Evolutionary conservation across 2,113 vertebrate species (phyloP).

Genomic region (Maccullochella peelii): DNA sequence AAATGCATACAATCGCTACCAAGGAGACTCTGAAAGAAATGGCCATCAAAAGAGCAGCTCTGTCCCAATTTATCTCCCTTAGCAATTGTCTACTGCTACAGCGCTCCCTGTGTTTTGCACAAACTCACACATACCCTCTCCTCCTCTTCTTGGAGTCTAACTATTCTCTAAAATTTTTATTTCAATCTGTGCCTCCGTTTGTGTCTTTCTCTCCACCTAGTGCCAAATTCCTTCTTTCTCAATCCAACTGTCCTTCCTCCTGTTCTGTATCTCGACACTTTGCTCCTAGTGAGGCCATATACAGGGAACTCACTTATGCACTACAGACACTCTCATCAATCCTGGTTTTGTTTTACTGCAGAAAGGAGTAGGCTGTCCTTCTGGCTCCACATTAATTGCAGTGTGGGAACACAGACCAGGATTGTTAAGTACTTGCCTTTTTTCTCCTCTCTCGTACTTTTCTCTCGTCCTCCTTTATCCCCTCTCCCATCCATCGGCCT

Average conservation of each 20-base stretch:
- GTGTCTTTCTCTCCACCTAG: slow-evolving; percentile 31
- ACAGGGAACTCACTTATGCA: slow-evolving; percentile 64
- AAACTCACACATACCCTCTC: slow-evolving; percentile 17
- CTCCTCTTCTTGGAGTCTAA: slow-evolving; percentile 8
- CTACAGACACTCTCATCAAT: slow-evolving; percentile 76
- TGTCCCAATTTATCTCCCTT: slow-evolving; percentile 72
- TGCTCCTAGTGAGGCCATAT: slow-evolving; percentile 47
- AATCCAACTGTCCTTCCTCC: slow-evolving; percentile 29
- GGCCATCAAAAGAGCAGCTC: slow-evolving; percentile 66
- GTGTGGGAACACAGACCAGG: slow-evolving; percentile 65
- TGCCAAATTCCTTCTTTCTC: slow-evolving; percentile 48
- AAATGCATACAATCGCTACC: slow-evolving; percentile 77
- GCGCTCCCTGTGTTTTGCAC: slow-evolving; percentile 45
- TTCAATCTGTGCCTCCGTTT: slow-evolving; percentile 39
- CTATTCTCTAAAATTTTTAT: slow-evolving; percentile 57
- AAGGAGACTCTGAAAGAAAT: slow-evolving; percentile 72
- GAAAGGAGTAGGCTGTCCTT: slow-evolving; percentile 70
- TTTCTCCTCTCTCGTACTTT: slow-evolving; percentile 22
- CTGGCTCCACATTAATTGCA: slow-evolving; percentile 79
- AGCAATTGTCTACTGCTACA: slow-evolving; percentile 50
- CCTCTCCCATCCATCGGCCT: background rate
- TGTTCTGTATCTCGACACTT: slow-evolving; percentile 51
- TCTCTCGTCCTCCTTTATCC: slow-evolving; percentile 29
- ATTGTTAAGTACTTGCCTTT: slow-evolving; percentile 62
- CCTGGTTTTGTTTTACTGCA: slow-evolving; percentile 77